Evolutionary conservation across 2,113 vertebrate genomes (phyloP).

Genomic region (Hydrochoerus hydrochaeris): DNA sequence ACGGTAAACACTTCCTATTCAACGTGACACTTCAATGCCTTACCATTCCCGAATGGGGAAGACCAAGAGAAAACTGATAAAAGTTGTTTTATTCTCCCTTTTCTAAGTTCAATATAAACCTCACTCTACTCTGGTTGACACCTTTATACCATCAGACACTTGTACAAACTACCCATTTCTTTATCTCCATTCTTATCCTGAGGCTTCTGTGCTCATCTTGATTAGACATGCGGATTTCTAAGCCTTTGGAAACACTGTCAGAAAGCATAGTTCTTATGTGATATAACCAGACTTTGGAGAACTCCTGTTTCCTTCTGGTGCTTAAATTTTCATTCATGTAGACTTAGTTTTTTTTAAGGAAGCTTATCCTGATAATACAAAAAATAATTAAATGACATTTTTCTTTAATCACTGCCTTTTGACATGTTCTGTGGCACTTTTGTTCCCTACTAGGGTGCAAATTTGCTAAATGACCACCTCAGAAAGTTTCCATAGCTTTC

Average conservation of each 20-base stretch:
- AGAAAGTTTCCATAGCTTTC: neutral
- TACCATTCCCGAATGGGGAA: neutral
- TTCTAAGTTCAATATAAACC: slow-evolving; percentile 56
- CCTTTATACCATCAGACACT: slow-evolving; percentile 25
- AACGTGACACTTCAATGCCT: neutral
- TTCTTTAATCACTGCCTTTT: neutral
- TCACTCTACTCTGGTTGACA: slow-evolving; percentile 15
- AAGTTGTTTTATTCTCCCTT: neutral
- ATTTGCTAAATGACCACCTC: neutral
- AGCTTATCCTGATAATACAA: neutral
- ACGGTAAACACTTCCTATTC: neutral
- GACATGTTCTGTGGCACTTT: neutral
- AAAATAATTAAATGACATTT: slow-evolving; percentile 43
- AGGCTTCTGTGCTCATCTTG: slow-evolving; percentile 38
- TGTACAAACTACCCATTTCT: slow-evolving; percentile 49
- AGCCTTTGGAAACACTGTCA: slow-evolving; percentile 42
- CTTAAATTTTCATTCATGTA: slow-evolving; percentile 60
- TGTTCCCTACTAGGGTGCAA: neutral
- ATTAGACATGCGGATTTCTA: slow-evolving; percentile 48
- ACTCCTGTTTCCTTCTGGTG: neutral
- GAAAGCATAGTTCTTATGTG: neutral
- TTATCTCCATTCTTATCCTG: slow-evolving; percentile 48
- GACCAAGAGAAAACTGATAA: neutral
- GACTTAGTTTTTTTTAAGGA: neutral
- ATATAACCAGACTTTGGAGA: slow-evolving; percentile 2